Percentiles rank a stretch among this genome's conserved stretches.
Evolutionary conservation across 2,797 vertebrate genomes (phyloP).

Genomic region (Dryobates pubescens): DNA sequence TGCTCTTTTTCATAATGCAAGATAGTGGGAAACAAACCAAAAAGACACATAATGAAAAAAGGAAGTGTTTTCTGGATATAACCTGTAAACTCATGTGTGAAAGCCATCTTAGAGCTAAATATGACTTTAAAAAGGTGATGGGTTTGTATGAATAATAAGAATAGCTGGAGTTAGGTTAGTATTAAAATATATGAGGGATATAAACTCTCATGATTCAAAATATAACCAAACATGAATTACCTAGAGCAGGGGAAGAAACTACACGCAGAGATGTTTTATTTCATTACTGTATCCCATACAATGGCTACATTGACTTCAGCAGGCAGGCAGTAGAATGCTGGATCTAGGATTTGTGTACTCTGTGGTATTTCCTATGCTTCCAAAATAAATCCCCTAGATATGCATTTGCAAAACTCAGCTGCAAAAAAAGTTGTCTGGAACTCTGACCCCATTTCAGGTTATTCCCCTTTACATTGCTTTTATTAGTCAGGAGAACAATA

Average conservation of each 20-base stretch:
- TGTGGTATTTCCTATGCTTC: slow-evolving; percentile 10
- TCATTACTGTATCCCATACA: neutral
- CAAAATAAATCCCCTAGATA: neutral
- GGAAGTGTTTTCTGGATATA: neutral
- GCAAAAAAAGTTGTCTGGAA: slow-evolving; percentile 1
- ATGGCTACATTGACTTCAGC: neutral
- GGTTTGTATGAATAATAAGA: neutral
- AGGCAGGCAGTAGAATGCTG: neutral
- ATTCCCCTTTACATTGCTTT: neutral
- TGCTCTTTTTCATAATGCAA: neutral
- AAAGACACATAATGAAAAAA: neutral
- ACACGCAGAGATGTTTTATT: neutral
- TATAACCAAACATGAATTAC: neutral
- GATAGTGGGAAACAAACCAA: neutral
- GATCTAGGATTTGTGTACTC: neutral
- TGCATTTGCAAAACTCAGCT: slow-evolving; percentile 8
- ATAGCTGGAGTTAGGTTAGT: neutral
- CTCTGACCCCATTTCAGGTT: neutral
- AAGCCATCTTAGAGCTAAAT: neutral
- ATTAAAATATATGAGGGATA: neutral
- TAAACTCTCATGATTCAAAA: neutral
- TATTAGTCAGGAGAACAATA: neutral
- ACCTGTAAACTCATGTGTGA: neutral
- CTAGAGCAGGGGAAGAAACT: neutral
- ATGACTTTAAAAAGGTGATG: neutral